Evolutionary conservation across 2,888 invertebrate genomes (phyloP).

Genomic region (Baccha elongata): DNA sequence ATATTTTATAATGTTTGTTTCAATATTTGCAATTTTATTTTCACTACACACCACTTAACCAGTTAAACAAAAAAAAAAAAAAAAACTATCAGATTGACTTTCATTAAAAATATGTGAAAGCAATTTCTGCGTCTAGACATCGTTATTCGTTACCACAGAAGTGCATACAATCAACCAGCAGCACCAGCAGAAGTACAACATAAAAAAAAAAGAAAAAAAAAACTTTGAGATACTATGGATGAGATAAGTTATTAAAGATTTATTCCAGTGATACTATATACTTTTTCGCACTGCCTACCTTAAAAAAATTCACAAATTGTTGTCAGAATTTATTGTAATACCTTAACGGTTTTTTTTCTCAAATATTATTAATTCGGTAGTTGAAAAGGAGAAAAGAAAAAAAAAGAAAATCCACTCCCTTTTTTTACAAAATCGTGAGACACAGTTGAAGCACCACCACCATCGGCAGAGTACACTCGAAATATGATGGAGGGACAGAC

Average conservation of each 20-base stretch:
- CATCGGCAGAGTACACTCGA: conserved; percentile 59
- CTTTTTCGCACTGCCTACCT: conserved; percentile 31
- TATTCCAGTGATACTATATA: conserved; percentile 9
- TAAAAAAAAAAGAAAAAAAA: conserved; percentile 1
- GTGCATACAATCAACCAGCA: conserved; percentile 29
- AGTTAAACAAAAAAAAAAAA: conserved; percentile 9
- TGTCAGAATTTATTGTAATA: no score
- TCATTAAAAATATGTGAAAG: conserved; percentile 43
- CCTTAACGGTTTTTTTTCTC: no score
- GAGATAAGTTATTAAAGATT: conserved; percentile 30
- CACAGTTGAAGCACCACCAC: conserved; percentile 49
- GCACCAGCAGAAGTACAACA: conserved; percentile 8
- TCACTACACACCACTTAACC: conserved; percentile 9
- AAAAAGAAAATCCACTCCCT: conserved; percentile 58
- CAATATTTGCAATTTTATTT: not conserved
- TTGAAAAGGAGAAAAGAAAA: conserved; percentile 17
- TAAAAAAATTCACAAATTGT: conserved; percentile 8
- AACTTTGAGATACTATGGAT: conserved; percentile 44
- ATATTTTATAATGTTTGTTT: conserved; percentile 15
- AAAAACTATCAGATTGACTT: conserved; percentile 29
- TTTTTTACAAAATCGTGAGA: conserved; percentile 49
- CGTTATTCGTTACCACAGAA: conserved; percentile 55
- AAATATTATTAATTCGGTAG: not conserved
- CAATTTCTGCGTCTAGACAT: conserved; percentile 63
- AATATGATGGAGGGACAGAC: conserved; percentile 42